Evolutionary conservation across 1,140 invertebrate genomes (phyloP), one percentile per base, ranked within the genome.

Genomic region (Listronotus oregonensis): DNA sequence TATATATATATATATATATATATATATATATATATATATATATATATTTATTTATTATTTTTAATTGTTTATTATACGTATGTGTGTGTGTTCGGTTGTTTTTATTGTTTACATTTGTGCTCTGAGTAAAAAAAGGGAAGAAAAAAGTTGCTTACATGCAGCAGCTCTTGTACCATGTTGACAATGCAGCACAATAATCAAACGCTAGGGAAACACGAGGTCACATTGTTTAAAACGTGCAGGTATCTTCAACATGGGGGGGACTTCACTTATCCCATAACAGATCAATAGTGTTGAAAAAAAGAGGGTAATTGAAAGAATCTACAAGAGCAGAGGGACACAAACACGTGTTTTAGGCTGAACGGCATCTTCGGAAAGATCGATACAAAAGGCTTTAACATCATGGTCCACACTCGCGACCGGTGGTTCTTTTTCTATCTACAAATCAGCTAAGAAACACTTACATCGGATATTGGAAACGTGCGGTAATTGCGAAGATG

Each of bases 91-190:
- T n/a, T n/a, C n/a, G n/a, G n/a, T n/a, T n/a, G n/a, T n/a, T n/a
- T n/a, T n/a, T n/a, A n/a, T n/a, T n/a, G 34, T 1, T 1, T 37
- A 37, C 51, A 49, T 64, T 64, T 46, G 34, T 56, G 49, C 43
- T 57, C 34, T 34, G 18, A 49, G 10, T 12, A 27, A 58, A 46
- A 47, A 49, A 39, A 39, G 17, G 58, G 46, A 18, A 50, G 47
- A 55, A 66, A 66, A 71, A 72, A 71, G 58, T 78, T 78, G 84
- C 87, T 88, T 83, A 88, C 87, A 88, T 81, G 87, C 87, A 80
- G 86, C 86, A 78, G 87, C 86, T 80, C 86, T 82, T 72, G 87
- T 88, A 81, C 87, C 87, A 88, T 88, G 81, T 88, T 88, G 82
- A 79, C 76, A 77, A 78, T 78, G 76, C 78, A 79, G 77, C 78